Evolutionary conservation across 2,113 vertebrate species (phyloP).

Genomic region (Otocyon megalotis): DNA sequence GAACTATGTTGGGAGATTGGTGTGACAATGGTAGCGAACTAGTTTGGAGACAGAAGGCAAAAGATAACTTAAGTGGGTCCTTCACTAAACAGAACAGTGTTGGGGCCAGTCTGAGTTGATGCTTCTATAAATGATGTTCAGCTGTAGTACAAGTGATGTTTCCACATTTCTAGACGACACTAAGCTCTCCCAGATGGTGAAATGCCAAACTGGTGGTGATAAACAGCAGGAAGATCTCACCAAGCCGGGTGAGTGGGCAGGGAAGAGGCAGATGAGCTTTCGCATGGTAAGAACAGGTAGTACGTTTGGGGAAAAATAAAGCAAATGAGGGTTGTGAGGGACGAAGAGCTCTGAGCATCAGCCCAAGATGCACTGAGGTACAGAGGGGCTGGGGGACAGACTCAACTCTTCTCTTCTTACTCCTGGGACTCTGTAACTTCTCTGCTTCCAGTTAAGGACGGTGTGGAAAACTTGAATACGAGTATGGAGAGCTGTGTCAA

Average conservation of each 20-base stretch:
- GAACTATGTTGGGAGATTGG: neutral
- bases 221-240: slow-evolving; percentile 52
- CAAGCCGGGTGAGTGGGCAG: slow-evolving; percentile 34
- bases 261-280: slow-evolving; percentile 11
- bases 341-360: neutral
- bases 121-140: slow-evolving; percentile 15
- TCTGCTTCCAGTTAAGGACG: neutral
- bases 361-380: neutral
- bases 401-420: neutral
- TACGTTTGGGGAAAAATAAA: neutral
- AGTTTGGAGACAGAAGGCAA: neutral
- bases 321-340: neutral
- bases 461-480: neutral
- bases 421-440: neutral
- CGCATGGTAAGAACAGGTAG: neutral
- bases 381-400: neutral
- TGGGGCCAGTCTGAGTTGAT: neutral
- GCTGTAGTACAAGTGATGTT: slow-evolving; percentile 13
- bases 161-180: slow-evolving; percentile 49
- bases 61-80: neutral
- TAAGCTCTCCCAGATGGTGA: slow-evolving; percentile 56
- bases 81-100: neutral
- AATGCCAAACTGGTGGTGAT: slow-evolving; percentile 44
- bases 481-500: neutral
- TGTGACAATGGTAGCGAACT: neutral